These are phyloP conservation scores for Tribolium castaneum DNA, from an alignment of 1,140 invertebrate species.

Conservation along the genomic window DNA sequence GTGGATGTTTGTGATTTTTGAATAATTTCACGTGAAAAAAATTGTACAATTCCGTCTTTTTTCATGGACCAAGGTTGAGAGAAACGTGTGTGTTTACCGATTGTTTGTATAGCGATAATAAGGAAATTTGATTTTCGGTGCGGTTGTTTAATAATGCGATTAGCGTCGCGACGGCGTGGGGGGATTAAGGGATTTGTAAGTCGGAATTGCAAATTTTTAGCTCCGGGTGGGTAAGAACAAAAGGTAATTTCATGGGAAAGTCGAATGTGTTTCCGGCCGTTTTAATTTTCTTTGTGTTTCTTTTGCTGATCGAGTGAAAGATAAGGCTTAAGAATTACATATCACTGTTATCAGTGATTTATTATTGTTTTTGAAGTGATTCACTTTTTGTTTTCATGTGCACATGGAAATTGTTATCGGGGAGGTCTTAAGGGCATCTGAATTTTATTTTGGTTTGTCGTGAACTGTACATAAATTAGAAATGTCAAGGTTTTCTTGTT, in stretches of 20 bases:
- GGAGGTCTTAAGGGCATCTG: neutral
- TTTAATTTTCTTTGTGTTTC: neutral
- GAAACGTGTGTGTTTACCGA: neutral
- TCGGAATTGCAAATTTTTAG: neutral
- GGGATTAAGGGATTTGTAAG: neutral
- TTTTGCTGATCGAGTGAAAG: neutral
- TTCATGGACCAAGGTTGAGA: constrained; percentile 6
- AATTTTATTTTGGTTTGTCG: neutral
- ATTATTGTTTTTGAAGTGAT: no score
- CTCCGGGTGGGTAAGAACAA: neutral
- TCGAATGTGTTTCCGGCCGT: neutral
- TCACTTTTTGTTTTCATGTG: no score
- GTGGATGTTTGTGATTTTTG: neutral
- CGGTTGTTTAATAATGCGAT: no score
- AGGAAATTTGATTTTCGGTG: neutral
- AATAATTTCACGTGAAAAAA: neutral
- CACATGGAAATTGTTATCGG: neutral
- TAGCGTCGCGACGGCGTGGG: no score
- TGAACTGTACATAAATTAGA: neutral
- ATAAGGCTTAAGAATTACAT: neutral
- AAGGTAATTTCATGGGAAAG: neutral
- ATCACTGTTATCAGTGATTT: no score
- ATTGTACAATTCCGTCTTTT: neutral
- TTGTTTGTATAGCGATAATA: neutral
- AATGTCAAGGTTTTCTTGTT: neutral